Base-by-base conservation (phyloP, 2,888 invertebrate species). In the Dasysyrphus tricinctus region DNA sequence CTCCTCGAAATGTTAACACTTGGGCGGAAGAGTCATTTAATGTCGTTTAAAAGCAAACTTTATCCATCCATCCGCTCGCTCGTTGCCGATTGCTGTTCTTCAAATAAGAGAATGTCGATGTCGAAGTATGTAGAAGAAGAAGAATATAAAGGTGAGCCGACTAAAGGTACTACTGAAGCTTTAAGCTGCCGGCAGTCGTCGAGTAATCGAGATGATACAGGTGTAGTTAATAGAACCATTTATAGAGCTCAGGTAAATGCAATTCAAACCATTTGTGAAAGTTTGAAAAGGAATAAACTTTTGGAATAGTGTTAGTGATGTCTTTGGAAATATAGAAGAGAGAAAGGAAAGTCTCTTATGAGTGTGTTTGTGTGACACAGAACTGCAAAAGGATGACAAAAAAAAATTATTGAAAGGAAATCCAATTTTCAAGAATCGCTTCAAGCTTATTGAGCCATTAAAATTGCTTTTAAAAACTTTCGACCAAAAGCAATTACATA, bases 401-500 rank as follows among this genome's bases (percentile, higher is more conserved):
- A 61, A 86, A 75, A 67, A 86, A 75, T 86, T 86, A 86, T 86
- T 78, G 81, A 81, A 81, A 75, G 59, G 65, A 78, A 86, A 86
- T 86, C 86, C 70, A 86, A 86, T 86, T 86, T 84, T 78, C 29
- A 75, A 49, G 75, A 86, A 86, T 80, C 78, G 81, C 81, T 86
- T 81, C 81, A 19, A 86, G 78, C 86, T 86, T 81, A 86, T 81
- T 82, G 86, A 81, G 81, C 81, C 86, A 75, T 79, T 81, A 74
- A 86, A 86, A 86, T 86, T 86, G 78, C 78, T 86, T 86, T 86
- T 65, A 70, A 81, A 81, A 85, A 85, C 73, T 78, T 86, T 86
- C 70, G 75, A 81, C 75, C 72, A 61, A 81, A 86, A 86, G 81
- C 81, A 81, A 80, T 86, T 81, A 86, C 80, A 80, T 85, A 76